Conservation (phyloP, 2,888 invertebrate genomes). For the Watsonalla binaria region DNA sequence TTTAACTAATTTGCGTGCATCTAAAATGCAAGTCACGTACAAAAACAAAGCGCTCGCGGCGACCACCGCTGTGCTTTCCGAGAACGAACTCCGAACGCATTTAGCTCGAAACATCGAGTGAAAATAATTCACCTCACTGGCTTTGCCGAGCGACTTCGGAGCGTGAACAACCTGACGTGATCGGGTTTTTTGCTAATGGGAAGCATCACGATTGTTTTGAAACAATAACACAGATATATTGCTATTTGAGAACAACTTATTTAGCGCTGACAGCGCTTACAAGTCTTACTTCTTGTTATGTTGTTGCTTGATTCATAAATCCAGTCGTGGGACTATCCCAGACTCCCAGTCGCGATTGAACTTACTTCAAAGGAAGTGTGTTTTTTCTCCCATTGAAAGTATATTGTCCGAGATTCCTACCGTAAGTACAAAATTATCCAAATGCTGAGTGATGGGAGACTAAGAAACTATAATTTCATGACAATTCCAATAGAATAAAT, state of each 20-base stretch:
- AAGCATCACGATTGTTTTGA: neutral
- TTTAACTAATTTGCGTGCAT: conserved; percentile 66
- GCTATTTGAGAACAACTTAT: neutral
- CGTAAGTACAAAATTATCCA: too few relatives aligned
- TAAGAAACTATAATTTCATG: too few relatives aligned
- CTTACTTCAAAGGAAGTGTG: too few relatives aligned
- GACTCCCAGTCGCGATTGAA: too few relatives aligned
- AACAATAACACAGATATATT: neutral
- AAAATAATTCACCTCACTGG: conserved; percentile 14
- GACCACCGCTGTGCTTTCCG: conserved; percentile 62
- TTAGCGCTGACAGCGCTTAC: neutral
- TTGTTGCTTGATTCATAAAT: too few relatives aligned
- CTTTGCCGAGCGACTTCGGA: conserved; percentile 28
- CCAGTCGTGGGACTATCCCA: too few relatives aligned
- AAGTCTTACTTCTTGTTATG: neutral
- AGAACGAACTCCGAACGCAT: conserved; percentile 48
- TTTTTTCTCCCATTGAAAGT: too few relatives aligned
- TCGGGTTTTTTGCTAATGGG: conserved; percentile 6
- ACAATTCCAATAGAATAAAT: too few relatives aligned
- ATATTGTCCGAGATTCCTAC: too few relatives aligned
- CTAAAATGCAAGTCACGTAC: conserved; percentile 66
- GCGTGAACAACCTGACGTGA: conserved; percentile 7
- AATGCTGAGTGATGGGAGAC: too few relatives aligned
- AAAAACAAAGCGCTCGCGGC: conserved; percentile 59
- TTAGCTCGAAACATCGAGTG: conserved; percentile 42